Base-by-base conservation (phyloP, 2,888 invertebrate species). In the Hypena proboscidalis region DNA sequence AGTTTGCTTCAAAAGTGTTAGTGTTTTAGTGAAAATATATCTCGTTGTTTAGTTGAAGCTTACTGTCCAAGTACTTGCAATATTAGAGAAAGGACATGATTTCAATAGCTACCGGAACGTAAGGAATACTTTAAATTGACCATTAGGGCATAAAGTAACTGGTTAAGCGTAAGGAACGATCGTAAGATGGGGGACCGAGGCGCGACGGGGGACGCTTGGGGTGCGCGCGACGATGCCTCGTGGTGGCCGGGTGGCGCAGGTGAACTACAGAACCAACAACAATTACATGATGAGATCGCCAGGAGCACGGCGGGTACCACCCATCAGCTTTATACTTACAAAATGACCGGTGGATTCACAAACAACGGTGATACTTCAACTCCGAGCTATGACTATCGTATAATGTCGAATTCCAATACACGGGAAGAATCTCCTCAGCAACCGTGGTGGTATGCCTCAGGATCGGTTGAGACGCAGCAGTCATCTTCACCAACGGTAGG, bases 341-440 rank as follows among this genome's bases (percentile, higher is more conserved):
- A 96, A 93, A 96, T 96, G 95, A 94, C 95, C 73, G 94, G 95
- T 82, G 95, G 95, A 82, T 96, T 96, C 92, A 93, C 95, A 72
- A 87, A 94, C 93, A 85, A 94, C 93, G 88, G 93, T 88, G 90
- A 94, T 92, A 85, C 92, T 83, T 92, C 94, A 48, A 92, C 93
- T 56, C 92, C 93, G 56, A 93, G 93, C 73, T 95, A 95, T 83
- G 95, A 95, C 83, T 95, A 95, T 83, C 94, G 95, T 80, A 88
- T 95, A 74, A 85, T 90, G 93, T 92, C 86, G 84, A 93, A 91
- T 85, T 87, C 83, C 67, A 92, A 80, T 80, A 86, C 85, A 61
- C 91, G 90, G 60, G 89, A 89, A 58, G 88, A 89, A 60, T 82
- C 87, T 50, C 76, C 86, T 62, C 88, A 88, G 48, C 89, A 88